phyloP scores from a whole-genome alignment of 2,797 vertebrate genomes.

The Sebastes steindachneri region DNA sequence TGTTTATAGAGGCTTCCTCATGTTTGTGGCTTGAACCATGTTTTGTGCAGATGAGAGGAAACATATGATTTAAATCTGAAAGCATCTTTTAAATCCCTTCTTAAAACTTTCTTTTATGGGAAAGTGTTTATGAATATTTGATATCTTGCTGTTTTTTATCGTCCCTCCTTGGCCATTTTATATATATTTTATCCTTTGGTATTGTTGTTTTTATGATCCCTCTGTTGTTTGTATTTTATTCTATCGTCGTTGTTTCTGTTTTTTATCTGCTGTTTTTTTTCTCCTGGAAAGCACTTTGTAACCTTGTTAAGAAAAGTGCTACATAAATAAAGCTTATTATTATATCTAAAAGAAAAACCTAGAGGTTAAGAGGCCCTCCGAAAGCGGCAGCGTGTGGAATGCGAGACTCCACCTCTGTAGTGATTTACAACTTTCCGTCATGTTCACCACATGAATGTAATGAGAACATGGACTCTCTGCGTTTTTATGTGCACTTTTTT shows the following conservation, averaged over 20 bases:
- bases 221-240: neutral
- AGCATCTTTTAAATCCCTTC: no score
- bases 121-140: neutral
- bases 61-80: neutral
- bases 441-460: constrained; percentile 38
- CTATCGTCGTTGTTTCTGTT: rapidly evolving
- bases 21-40: neutral
- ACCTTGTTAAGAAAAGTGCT: neutral
- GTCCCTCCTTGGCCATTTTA: neutral
- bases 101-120: neutral
- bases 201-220: neutral
- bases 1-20: neutral
- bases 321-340: neutral
- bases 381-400: constrained; percentile 24
- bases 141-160: neutral
- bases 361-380: neutral
- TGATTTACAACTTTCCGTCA: constrained; percentile 45
- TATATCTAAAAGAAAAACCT: neutral
- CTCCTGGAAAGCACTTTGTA: neutral
- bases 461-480: constrained; percentile 27
- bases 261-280: neutral
- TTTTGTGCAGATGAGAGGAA: neutral
- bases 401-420: constrained; percentile 8
- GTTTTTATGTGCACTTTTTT: neutral
- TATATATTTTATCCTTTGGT: no score